These are phyloP conservation scores for Gadopsis bispinosus DNA, from an alignment of 2,797 vertebrate species.

Conservation along the genomic window DNA sequence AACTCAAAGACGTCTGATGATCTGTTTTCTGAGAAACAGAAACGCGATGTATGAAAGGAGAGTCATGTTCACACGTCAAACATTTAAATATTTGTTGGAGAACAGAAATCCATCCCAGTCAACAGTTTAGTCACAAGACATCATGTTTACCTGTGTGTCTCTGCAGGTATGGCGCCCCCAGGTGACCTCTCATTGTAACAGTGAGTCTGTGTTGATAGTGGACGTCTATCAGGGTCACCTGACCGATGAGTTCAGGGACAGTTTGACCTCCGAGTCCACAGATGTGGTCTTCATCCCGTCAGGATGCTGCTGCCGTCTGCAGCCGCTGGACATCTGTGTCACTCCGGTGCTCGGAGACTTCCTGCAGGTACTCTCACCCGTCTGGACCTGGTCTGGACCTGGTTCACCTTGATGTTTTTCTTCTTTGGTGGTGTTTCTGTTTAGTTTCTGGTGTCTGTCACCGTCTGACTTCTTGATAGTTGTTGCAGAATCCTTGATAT, in stretches of 20 bases:
- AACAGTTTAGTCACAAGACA: neutral
- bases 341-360: slow-evolving; percentile 88
- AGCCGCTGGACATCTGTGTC: slow-evolving; percentile 91
- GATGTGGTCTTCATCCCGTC: slow-evolving; percentile 85
- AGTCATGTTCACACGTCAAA: too few relatives aligned
- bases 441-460: too few relatives aligned
- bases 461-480: too few relatives aligned
- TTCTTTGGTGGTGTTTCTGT: too few relatives aligned
- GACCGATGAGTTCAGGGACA: slow-evolving; percentile 77
- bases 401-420: neutral
- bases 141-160: neutral
- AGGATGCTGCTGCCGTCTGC: slow-evolving; percentile 87
- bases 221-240: slow-evolving; percentile 90
- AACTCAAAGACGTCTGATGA: too few relatives aligned
- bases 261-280: slow-evolving; percentile 81
- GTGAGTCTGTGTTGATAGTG: slow-evolving; percentile 87
- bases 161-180: slow-evolving; percentile 81
- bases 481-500: too few relatives aligned
- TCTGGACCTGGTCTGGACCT: neutral
- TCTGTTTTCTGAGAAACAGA: too few relatives aligned
- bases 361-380: slow-evolving; percentile 74
- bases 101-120: neutral
- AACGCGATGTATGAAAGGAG: too few relatives aligned
- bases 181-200: slow-evolving; percentile 58
- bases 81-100: too few relatives aligned